A percentile compares a stretch with the other conserved stretches of the same genome.
These are phyloP conservation scores for Crocallis elinguaria DNA, from an alignment of 2,888 invertebrate genomes.

Conservation along the genomic window DNA sequence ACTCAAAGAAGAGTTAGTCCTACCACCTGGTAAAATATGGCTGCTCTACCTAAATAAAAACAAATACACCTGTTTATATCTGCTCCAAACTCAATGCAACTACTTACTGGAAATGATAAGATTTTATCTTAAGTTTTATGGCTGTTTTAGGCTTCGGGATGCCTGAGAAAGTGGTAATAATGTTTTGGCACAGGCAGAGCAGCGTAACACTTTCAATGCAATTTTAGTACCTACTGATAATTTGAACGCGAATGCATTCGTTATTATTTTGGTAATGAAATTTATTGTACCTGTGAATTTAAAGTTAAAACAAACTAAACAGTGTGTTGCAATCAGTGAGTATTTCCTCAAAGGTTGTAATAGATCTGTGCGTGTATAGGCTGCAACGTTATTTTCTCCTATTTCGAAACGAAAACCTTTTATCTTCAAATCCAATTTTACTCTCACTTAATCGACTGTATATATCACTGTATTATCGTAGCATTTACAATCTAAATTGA, in stretches of 20 bases:
- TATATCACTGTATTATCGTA: no score
- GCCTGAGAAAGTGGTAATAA: constrained; percentile 10
- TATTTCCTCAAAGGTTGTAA: not conserved
- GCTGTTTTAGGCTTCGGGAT: constrained; percentile 1
- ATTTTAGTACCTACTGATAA: no score
- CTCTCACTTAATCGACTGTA: constrained; percentile 14
- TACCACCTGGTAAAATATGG: constrained; percentile 6
- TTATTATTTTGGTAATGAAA: no score
- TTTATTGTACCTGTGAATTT: no score
- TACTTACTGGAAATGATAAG: constrained; percentile 21
- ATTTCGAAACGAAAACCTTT: constrained; percentile 1
- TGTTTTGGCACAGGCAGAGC: not conserved
- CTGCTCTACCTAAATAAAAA: constrained; percentile 10
- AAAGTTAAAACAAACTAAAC: no score
- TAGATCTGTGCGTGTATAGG: not conserved
- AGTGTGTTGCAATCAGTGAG: no score
- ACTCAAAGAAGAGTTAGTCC: not conserved
- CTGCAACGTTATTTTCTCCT: not conserved
- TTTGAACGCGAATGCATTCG: no score
- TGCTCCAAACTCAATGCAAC: not conserved
- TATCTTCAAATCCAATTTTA: constrained; percentile 3
- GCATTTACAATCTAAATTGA: constrained; percentile 30
- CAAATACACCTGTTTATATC: constrained; percentile 6
- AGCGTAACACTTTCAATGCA: not conserved
- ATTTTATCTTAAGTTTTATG: constrained; percentile 4